A percentile compares a stretch with the other conserved stretches of the same genome.
These are phyloP conservation scores for Propsilocerus akamusi DNA, from an alignment of 1,140 invertebrate species.

Conservation along the genomic window DNA sequence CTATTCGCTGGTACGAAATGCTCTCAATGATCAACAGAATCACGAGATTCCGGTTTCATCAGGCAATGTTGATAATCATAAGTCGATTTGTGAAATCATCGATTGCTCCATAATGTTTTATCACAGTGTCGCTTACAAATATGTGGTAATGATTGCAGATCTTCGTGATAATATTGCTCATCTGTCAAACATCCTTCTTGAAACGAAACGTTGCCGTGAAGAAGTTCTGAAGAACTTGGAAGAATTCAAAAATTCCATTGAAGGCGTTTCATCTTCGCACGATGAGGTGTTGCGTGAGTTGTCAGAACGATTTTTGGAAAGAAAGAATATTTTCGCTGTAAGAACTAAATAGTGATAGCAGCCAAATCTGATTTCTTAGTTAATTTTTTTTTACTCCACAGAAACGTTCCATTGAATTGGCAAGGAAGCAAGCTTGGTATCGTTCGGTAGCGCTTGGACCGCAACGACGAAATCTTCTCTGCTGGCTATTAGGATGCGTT, in stretches of 20 bases:
- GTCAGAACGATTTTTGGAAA: conserved; percentile 17
- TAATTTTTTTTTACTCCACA: conserved; percentile 7
- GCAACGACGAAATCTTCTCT: conserved; percentile 12
- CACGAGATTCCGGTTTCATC: neutral
- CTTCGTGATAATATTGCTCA: conserved; percentile 21
- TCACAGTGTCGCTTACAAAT: conserved; percentile 22
- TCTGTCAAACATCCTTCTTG: conserved; percentile 20
- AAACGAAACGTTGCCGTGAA: conserved; percentile 21
- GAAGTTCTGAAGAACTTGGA: conserved; percentile 18
- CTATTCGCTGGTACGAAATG: conserved; percentile 9
- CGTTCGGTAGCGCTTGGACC: conserved; percentile 17
- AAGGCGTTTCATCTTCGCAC: neutral
- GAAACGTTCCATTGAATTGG: conserved; percentile 21
- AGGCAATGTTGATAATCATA: conserved; percentile 12
- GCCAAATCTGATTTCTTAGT: neutral
- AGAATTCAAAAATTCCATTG: conserved; percentile 15
- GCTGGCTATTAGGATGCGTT: conserved; percentile 39
- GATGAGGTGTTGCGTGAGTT: conserved; percentile 16
- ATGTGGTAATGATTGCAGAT: conserved; percentile 20
- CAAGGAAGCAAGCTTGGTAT: conserved; percentile 22
- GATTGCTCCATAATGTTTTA: conserved; percentile 20
- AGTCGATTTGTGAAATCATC: conserved; percentile 18
- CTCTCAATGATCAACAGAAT: conserved; percentile 14
- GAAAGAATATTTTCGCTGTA: conserved; percentile 23
- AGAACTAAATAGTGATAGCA: conserved; percentile 3